Evolutionary conservation across 2,888 invertebrate species (phyloP), one percentile per base, ranked within the genome.

Genomic region (Xestia ashworthii): DNA sequence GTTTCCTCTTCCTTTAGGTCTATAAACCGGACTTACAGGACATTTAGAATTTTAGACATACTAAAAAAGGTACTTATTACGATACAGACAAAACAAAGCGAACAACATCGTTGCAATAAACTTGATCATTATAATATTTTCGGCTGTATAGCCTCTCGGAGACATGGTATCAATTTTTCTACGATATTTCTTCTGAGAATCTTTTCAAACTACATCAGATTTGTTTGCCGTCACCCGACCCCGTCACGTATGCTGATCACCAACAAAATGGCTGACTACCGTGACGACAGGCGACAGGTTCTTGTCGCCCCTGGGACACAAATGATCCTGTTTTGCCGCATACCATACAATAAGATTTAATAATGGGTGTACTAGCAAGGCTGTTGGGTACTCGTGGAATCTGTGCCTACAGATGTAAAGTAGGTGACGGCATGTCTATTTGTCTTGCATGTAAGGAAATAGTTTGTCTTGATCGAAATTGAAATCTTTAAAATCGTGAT

Each of bases 261-360:
- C 67, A 75, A 91, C 90, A 90, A 88, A 84, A 86, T 69, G 81
- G 16, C 67, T 60, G 79, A 16, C 38, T 66, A 70, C 76, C 82
- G 84, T 87, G 78, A 87, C 88, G 68, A 5, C 62, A n/a, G 19
- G 75, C 68, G 62, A 80, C 87, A 79, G 68, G 79, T 82, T 83
- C 74, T 73, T 3, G 77, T 70, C 78, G 82, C 77, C 84, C 89
- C 88, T 89, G 88, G 88, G 81, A 58, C 66, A 55, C 70, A 69
- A 86, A 81, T 81, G 81, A 83, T 83, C 84, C 81, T 84, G 87
- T 87, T 87, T 67, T n/a, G 67, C 78, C 70, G 83, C 86, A 87
- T 87, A 74, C 87, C 80, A 50, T 50, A 85, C 87, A 77, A 79
- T 84, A 48, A 87, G 87, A 76, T 78, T 78, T 81, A 81, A 85